Evolutionary conservation across 1,140 invertebrate species (phyloP), one percentile per base, ranked within the genome.

Genomic region (Elysia chlorotica): DNA sequence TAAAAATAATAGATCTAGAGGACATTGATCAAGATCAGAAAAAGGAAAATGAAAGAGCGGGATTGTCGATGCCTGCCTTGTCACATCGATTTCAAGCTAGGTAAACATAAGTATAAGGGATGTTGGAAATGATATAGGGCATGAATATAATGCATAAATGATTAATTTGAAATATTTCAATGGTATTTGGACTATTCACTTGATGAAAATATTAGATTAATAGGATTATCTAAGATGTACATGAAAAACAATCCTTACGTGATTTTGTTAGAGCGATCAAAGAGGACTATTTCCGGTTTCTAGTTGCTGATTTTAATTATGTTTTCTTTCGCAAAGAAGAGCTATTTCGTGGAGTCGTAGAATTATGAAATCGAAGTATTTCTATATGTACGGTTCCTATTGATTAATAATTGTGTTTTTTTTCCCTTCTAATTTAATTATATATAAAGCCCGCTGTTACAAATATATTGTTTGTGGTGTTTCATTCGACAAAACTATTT

Each of bases 191-290:
- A 23, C 30, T n/a, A 38, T 41, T 66, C 6, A 23, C 23, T 37
- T 6, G 3, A 66, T n/a, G 41, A 30, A 30, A 30, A 38, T 33
- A 21, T 17, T 14, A 21, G 25, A 63, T 63, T 23, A 31, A 17
- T 23, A 17, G 31, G 61, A 63, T 63, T 63, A 14, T 31, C 28
- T 31, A 10, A 63, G 23, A 10, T 10, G 14, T 4, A 66, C 17
- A 10, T 38, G 3, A 14, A 37, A 66, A 30, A 23, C 14, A n/a
- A 21, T 14, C 35, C 65, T 68, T 54, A 68, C 41, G 68, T 71
- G 68, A 71, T 71, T 61, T 19, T 71, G 59, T 33, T 23, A 37
- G n/a, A n/a, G 68, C 68, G 57, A 71, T 71, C 68, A 71, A 71
- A 71, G 68, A 71, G 57, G 62, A 10, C 28, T 17, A 59, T 59